phyloP scores from a whole-genome alignment of 2,113 vertebrate species.

The Antechinus flavipes region DNA sequence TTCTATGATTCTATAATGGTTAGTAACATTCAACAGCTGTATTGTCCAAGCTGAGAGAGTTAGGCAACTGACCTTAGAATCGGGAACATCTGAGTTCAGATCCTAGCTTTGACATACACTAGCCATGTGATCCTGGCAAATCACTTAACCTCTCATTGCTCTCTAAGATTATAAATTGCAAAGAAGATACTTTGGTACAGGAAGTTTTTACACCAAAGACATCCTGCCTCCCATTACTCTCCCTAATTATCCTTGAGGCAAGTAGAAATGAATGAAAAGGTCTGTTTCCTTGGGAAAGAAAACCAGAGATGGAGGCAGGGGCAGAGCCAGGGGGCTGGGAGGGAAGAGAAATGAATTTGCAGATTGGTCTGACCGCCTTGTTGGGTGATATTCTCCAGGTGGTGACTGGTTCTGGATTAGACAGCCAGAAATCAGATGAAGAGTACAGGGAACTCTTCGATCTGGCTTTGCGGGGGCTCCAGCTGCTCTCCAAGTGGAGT shows the following conservation, averaged over 20 bases:
- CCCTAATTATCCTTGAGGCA: not conserved
- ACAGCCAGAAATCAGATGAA: constrained; percentile 99
- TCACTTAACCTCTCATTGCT: not conserved
- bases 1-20: not conserved
- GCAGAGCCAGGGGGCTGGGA: not conserved
- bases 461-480: constrained; percentile 94
- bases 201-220: not conserved
- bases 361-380: not conserved
- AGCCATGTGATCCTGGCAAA: not conserved
- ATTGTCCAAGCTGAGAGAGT: rapidly evolving
- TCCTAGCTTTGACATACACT: not conserved
- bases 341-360: not conserved
- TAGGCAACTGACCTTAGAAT: not conserved
- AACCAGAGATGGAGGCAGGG: not conserved
- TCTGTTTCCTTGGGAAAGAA: too few species aligned
- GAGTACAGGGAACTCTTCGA: constrained; percentile 98
- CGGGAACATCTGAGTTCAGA: not conserved
- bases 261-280: not conserved
- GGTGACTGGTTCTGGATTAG: constrained; percentile 97
- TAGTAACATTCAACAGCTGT: not conserved
- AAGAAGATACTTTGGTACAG: not conserved
- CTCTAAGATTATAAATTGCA: not conserved
- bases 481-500: constrained; percentile 99
- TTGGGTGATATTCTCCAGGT: constrained; percentile 83
- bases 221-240: not conserved